Percentiles rank a stretch among this genome's conserved stretches.
Conservation (phyloP, 2,797 vertebrate genomes). For the Eulemur rubriventer region DNA sequence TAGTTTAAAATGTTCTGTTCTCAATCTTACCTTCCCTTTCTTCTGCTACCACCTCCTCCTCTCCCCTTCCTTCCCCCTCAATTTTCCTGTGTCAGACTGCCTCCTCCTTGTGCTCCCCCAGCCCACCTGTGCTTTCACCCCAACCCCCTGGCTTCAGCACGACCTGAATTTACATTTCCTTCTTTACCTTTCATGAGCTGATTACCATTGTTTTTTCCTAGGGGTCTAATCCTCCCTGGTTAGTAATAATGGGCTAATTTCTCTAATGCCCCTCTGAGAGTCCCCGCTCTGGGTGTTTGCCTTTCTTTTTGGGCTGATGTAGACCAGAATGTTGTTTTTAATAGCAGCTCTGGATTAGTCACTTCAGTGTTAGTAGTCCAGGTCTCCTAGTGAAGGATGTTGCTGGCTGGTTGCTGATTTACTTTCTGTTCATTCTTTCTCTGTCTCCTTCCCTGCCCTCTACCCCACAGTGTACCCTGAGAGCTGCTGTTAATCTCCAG, state of each 20-base stretch:
- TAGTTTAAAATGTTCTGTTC: constrained; percentile 79
- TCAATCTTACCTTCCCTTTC: constrained; percentile 72
- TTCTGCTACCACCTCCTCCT: constrained; percentile 75
- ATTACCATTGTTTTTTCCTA: neutral
- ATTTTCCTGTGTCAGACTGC: constrained; percentile 68
- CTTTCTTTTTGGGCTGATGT: constrained; percentile 41
- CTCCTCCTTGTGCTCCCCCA: constrained; percentile 62
- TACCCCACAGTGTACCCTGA: neutral
- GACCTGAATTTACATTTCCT: constrained; percentile 66
- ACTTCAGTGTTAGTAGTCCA: constrained; percentile 22
- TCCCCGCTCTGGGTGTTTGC: constrained; percentile 37
- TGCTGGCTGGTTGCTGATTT: neutral
- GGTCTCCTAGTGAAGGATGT: constrained; percentile 11
- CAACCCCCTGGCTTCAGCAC: constrained; percentile 26
- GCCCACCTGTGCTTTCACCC: constrained; percentile 56
- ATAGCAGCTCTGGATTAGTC: constrained; percentile 55
- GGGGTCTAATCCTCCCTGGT: neutral
- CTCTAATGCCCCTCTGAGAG: neutral
- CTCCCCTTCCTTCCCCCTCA: constrained; percentile 56
- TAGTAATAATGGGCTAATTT: constrained; percentile 8
- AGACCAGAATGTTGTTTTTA: constrained; percentile 62
- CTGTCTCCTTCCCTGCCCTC: neutral
- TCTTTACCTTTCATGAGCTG: constrained; percentile 31
- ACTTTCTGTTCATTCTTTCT: neutral
- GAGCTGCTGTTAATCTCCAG: neutral